Conservation (phyloP, 2,888 invertebrate genomes). For the Druceiella hillmani region DNA sequence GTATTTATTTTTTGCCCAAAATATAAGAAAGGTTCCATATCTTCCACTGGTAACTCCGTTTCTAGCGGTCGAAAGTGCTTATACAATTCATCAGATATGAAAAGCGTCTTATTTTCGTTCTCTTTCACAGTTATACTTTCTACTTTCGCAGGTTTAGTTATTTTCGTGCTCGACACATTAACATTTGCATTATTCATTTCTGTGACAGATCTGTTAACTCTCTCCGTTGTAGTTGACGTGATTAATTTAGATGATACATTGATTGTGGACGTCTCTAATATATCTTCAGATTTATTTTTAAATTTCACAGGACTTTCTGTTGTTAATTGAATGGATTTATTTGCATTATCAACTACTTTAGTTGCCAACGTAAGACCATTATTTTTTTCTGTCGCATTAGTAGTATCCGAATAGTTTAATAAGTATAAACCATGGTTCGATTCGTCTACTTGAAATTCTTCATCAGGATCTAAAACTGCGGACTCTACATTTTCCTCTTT, state of each 20-base stretch:
- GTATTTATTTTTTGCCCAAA: constrained; percentile 61
- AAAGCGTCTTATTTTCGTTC: constrained; percentile 49
- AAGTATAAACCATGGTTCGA: constrained; percentile 49
- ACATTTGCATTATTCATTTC: constrained; percentile 35
- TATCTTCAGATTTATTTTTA: constrained; percentile 31
- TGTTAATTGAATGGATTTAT: constrained; percentile 18
- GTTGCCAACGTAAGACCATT: constrained; percentile 20
- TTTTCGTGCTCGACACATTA: too few species aligned
- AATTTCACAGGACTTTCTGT: constrained; percentile 20
- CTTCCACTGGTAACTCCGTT: constrained; percentile 56
- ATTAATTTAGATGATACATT: background rate
- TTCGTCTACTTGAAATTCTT: constrained; percentile 51
- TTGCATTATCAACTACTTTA: constrained; percentile 26
- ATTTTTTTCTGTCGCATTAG: constrained; percentile 32
- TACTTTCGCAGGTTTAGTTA: constrained; percentile 32
- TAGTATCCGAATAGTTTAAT: constrained; percentile 46
- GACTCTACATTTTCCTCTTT: constrained; percentile 35
- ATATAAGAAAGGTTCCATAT: constrained; percentile 63
- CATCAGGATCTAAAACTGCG: constrained; percentile 45
- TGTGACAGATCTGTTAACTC: background rate
- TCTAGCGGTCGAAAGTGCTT: constrained; percentile 61
- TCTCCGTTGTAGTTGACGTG: background rate
- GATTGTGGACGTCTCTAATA: constrained; percentile 28
- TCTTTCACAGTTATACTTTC: constrained; percentile 38
- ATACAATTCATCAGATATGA: constrained; percentile 57